Evolutionary conservation across 2,797 vertebrate genomes (phyloP).

Genomic region (Orientallactaga sibirica): DNA sequence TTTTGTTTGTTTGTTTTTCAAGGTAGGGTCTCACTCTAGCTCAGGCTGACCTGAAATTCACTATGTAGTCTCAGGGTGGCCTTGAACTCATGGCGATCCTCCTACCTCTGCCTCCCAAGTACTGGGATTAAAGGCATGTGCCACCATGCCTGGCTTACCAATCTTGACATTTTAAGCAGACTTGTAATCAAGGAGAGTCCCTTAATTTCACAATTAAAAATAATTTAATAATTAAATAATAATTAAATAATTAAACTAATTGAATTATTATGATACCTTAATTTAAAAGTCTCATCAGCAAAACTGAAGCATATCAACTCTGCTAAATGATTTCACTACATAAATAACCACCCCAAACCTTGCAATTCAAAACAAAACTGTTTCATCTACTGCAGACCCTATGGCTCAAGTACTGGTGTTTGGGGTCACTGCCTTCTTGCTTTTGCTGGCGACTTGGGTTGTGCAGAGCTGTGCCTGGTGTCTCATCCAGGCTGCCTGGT

Average conservation of each 20-base stretch:
- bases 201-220: constrained; percentile 41
- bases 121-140: too few relatives aligned
- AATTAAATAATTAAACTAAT: constrained; percentile 29
- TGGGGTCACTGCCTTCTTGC: not conserved
- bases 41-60: too few relatives aligned
- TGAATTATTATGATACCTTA: constrained; percentile 38
- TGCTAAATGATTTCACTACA: not conserved
- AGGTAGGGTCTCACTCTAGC: too few relatives aligned
- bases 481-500: not conserved
- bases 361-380: not conserved
- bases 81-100: too few relatives aligned
- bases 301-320: not conserved
- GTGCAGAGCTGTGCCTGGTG: not conserved
- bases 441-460: not conserved
- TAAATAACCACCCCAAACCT: not conserved
- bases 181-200: not conserved
- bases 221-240: not conserved
- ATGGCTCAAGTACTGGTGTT: not conserved
- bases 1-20: too few relatives aligned
- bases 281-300: constrained; percentile 20
- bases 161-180: not conserved
- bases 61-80: too few relatives aligned
- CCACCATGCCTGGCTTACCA: too few relatives aligned
- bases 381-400: not conserved
- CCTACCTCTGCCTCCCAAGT: too few relatives aligned